Percentiles rank a stretch among this genome's conserved stretches.
Evolutionary conservation across 2,888 invertebrate species (phyloP).

Genomic region (Cosmorhoe ocellata): DNA sequence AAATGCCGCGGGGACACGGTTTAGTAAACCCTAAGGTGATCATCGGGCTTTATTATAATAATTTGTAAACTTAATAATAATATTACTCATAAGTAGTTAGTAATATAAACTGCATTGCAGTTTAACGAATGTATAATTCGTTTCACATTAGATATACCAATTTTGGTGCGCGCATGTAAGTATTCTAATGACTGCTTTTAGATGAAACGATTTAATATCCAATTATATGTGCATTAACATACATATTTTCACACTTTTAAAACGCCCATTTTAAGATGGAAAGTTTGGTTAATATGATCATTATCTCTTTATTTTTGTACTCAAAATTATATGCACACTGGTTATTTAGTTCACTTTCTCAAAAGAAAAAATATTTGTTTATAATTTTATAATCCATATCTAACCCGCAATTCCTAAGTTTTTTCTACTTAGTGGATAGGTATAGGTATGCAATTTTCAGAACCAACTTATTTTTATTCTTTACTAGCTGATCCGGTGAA

Average conservation of each 20-base stretch:
- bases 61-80: too few relatives aligned
- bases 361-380: conserved; percentile 3
- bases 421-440: too few relatives aligned
- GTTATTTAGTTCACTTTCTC: conserved; percentile 22
- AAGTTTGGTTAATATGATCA: conserved; percentile 33
- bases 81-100: too few relatives aligned
- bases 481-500: too few relatives aligned
- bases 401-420: too few relatives aligned
- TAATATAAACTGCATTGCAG: conserved; percentile 6
- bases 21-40: too few relatives aligned
- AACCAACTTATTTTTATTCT: too few relatives aligned
- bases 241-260: conserved; percentile 39
- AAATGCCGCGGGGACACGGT: too few relatives aligned
- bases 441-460: too few relatives aligned
- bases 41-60: too few relatives aligned
- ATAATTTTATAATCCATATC: background rate
- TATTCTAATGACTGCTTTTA: conserved; percentile 31
- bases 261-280: conserved; percentile 41
- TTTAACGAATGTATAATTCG: background rate
- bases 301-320: conserved; percentile 27
- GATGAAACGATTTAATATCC: conserved; percentile 36
- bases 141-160: conserved; percentile 28
- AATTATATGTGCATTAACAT: conserved; percentile 54
- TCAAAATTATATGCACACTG: conserved; percentile 24
- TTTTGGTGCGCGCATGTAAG: conserved; percentile 37